Percentiles rank a stretch among this genome's conserved stretches.
These are phyloP conservation scores for Eurytoma californica DNA, from an alignment of 2,888 invertebrate species.

Conservation along the genomic window DNA sequence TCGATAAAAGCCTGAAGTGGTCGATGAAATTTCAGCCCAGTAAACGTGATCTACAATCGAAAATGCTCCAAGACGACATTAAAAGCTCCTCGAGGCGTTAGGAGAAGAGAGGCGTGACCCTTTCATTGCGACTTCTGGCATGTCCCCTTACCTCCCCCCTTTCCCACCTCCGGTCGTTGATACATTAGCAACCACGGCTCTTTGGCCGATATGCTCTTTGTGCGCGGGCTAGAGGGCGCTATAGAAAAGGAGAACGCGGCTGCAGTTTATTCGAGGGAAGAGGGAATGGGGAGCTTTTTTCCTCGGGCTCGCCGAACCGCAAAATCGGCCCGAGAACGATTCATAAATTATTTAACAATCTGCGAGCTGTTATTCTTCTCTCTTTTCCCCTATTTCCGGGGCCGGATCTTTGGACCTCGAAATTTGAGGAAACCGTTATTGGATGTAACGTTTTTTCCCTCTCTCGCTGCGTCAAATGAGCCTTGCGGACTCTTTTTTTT, in stretches of 20 bases:
- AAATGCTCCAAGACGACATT: conserved; percentile 49
- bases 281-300: conserved; percentile 49
- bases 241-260: not conserved
- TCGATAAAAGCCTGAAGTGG: not conserved
- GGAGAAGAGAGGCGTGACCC: conserved; percentile 21
- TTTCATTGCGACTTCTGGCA: conserved; percentile 27
- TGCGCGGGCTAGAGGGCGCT: conserved; percentile 10
- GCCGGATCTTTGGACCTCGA: not conserved
- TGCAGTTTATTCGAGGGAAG: conserved; percentile 19
- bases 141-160: not conserved
- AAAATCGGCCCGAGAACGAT: conserved; percentile 62
- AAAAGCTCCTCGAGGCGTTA: conserved; percentile 51
- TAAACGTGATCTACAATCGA: conserved; percentile 57
- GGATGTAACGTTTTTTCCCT: not conserved
- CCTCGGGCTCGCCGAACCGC: conserved; percentile 59
- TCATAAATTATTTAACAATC: conserved; percentile 69
- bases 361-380: conserved; percentile 12
- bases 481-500: conserved; percentile 4
- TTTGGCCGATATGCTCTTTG: conserved; percentile 30
- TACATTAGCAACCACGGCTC: conserved; percentile 28
- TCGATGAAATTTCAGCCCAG: conserved; percentile 7
- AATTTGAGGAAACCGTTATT: conserved; percentile 12
- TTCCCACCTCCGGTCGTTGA: not conserved
- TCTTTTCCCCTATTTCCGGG: not conserved
- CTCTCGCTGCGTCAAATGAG: not conserved